A percentile compares a stretch with the other conserved stretches of the same genome.
These are phyloP conservation scores for Cyclina sinensis DNA, from an alignment of 1,140 invertebrate species.

Conservation along the genomic window DNA sequence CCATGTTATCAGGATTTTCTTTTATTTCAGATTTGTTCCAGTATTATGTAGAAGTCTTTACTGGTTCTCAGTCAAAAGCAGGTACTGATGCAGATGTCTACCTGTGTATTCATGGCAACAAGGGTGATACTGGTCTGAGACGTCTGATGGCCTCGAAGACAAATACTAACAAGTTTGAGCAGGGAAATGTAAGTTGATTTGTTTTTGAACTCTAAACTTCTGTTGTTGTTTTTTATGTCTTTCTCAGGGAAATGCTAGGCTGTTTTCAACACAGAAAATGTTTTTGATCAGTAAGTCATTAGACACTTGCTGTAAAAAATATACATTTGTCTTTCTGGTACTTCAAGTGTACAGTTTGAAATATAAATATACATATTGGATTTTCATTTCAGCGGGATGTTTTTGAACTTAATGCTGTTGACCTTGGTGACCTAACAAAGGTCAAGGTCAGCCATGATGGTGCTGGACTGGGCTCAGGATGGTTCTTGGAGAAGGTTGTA, in stretches of 20 bases:
- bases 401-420: slow-evolving; percentile 80
- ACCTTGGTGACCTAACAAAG: slow-evolving; percentile 77
- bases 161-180: slow-evolving; percentile 67
- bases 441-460: slow-evolving; percentile 83
- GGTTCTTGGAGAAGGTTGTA: slow-evolving; percentile 81
- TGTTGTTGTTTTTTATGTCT: too few relatives aligned
- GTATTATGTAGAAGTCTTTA: slow-evolving; percentile 74
- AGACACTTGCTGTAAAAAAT: too few relatives aligned
- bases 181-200: slow-evolving; percentile 65
- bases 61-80: slow-evolving; percentile 73
- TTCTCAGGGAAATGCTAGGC: too few relatives aligned
- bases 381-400: slow-evolving; percentile 72
- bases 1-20: too few relatives aligned
- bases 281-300: too few relatives aligned
- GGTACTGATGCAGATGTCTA: slow-evolving; percentile 78
- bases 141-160: slow-evolving; percentile 69
- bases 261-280: too few relatives aligned
- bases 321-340: not conserved
- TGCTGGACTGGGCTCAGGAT: slow-evolving; percentile 75
- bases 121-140: slow-evolving; percentile 77
- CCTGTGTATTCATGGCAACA: slow-evolving; percentile 75
- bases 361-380: not conserved
- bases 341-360: not conserved
- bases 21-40: slow-evolving; percentile 40
- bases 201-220: not conserved